A percentile compares a stretch with the other conserved stretches of the same genome.
phyloP scores from a whole-genome alignment of 2,113 vertebrate genomes.

The Probosciger aterrimus region DNA sequence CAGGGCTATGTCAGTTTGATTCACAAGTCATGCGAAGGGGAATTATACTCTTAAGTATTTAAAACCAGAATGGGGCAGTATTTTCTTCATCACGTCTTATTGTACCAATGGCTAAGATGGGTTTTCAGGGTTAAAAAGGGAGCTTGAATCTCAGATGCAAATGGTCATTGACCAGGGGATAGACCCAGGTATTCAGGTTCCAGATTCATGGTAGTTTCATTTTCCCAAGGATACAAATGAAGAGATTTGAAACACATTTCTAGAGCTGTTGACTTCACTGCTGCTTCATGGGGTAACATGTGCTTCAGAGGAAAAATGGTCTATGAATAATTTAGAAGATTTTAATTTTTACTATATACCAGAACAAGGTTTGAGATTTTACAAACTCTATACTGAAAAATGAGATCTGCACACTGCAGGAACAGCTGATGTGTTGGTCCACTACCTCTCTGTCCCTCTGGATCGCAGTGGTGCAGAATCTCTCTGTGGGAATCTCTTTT shows the following conservation, averaged over 20 bases:
- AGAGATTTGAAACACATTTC: not conserved
- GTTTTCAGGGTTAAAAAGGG: not conserved
- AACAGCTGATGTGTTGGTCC: not conserved
- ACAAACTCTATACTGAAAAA: not conserved
- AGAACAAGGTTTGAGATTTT: not conserved
- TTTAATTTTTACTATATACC: not conserved
- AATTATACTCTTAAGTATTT: not conserved
- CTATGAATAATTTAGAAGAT: not conserved
- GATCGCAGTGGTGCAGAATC: not conserved
- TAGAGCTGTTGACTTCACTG: not conserved
- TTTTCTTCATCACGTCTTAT: not conserved
- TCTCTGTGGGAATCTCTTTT: not conserved
- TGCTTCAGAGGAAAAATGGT: not conserved
- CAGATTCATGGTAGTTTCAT: not conserved
- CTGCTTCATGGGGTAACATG: fast-evolving
- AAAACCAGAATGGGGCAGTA: not conserved
- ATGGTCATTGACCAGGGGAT: not conserved
- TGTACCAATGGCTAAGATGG: not conserved
- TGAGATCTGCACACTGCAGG: not conserved
- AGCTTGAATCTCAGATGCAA: not conserved
- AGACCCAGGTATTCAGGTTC: not conserved
- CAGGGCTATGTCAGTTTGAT: not conserved
- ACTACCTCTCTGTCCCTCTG: not conserved
- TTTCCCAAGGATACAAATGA: not conserved
- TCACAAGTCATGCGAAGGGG: slow-evolving; percentile 36